Conservation (phyloP, 2,888 invertebrate species). For the Venusia cambrica region DNA sequence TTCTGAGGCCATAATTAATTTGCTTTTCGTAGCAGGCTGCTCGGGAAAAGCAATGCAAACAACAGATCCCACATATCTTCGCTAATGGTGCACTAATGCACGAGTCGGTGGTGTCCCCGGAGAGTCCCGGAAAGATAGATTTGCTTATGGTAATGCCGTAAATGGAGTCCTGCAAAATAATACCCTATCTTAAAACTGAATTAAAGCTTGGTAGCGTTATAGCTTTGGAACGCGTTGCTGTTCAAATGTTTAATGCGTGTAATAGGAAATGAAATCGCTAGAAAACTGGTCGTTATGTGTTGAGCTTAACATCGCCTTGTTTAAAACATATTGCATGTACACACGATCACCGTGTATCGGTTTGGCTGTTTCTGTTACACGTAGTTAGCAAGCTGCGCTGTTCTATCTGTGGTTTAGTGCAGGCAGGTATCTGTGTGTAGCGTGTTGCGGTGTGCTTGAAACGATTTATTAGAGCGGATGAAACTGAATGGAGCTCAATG, state of each 20-base stretch:
- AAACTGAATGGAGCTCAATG: conserved; percentile 10
- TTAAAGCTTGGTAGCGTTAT: no score
- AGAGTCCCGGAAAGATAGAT: conserved; percentile 19
- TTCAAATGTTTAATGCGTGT: no score
- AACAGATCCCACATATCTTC: conserved; percentile 13
- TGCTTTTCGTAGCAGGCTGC: conserved; percentile 1
- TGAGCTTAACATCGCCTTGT: no score
- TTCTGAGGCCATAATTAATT: conserved; percentile 1
- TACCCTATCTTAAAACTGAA: conserved; percentile 2
- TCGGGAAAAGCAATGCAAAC: conserved; percentile 4
- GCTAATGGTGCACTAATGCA: conserved; percentile 21
- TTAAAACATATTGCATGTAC: no score
- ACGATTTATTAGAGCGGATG: conserved; percentile 18
- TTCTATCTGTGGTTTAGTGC: conserved; percentile 5
- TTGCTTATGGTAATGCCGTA: conserved; percentile 24
- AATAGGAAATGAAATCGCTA: no score
- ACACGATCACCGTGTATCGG: no score
- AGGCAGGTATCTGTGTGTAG: no score
- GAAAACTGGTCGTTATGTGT: no score
- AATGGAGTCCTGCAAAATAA: conserved; percentile 17
- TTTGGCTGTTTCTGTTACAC: conserved; percentile 2
- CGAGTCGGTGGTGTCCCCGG: conserved; percentile 2
- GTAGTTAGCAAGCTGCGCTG: conserved; percentile 5
- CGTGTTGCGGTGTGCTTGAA: conserved; percentile 10
- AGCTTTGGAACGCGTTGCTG: no score